These are phyloP conservation scores for mouse (Mus musculus) DNA, from an alignment of 2,113 vertebrate species.

Conservation along the genomic window GRCm39 chr14:73396501-73397000, in stretches of 20 bases:
- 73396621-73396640: not conserved
- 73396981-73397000: not conserved
- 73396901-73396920: not conserved
- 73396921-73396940: constrained; percentile 15
- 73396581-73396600: not conserved
- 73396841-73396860: not conserved
- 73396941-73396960: not conserved
- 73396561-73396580: not conserved
- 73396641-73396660: not conserved
- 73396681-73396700: not conserved
- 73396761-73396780: not conserved
- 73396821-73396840: not conserved
- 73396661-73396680: constrained; percentile 26
- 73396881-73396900: not conserved
- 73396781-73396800: not conserved
- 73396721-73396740: not conserved
- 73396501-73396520: constrained; percentile 24
- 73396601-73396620: not conserved
- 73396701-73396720: constrained; percentile 7
- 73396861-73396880: not conserved
- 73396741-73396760: not conserved
- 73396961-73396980: not conserved
- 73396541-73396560: not conserved
- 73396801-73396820: not conserved
- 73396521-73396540: constrained; percentile 17